A percentile compares a stretch with the other conserved stretches of the same genome.
These are phyloP conservation scores for Gymnoscopelus microlampas DNA, from an alignment of 2,797 vertebrate species.

Conservation along the genomic window DNA sequence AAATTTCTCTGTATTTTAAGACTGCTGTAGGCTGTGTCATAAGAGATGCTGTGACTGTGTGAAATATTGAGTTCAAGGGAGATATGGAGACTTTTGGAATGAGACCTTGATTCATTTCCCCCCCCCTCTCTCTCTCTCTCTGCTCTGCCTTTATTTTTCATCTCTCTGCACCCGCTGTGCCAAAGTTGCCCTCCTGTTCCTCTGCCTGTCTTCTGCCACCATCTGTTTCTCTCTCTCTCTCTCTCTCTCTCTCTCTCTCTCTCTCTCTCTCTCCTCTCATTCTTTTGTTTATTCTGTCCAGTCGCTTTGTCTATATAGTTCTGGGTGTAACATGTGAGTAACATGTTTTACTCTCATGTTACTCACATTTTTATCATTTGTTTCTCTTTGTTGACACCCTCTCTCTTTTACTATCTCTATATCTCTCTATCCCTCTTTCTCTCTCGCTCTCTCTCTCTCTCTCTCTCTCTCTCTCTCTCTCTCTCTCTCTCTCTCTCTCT, in stretches of 20 bases:
- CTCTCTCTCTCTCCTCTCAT: constrained; percentile 7
- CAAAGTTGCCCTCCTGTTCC: constrained; percentile 65
- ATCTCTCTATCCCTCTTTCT: constrained; percentile 66
- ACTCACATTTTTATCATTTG: too few species aligned
- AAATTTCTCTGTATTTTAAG: too few species aligned
- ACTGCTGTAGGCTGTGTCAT: too few species aligned
- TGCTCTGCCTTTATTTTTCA: constrained; percentile 57
- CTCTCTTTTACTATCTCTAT: constrained; percentile 39
- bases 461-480: constrained; percentile 1
- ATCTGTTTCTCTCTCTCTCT: constrained; percentile 47
- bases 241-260: constrained; percentile 5
- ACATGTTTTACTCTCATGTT: too few species aligned
- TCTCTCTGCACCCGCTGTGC: constrained; percentile 58
- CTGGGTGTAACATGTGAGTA: too few species aligned
- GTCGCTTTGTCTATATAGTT: too few species aligned
- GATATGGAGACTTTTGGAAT: constrained; percentile 7
- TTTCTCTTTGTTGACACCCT: constrained; percentile 46
- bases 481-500: not conserved
- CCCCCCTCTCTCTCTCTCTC: constrained; percentile 34
- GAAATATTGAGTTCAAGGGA: too few species aligned
- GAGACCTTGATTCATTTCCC: not conserved
- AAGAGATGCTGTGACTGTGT: too few species aligned
- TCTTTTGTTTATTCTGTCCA: too few species aligned
- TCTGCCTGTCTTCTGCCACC: constrained; percentile 68
- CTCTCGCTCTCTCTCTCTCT: constrained; percentile 9